A percentile compares a stretch with the other conserved stretches of the same genome.
Evolutionary conservation across 2,888 invertebrate genomes (phyloP).

Genomic region (Rhagium mordax): DNA sequence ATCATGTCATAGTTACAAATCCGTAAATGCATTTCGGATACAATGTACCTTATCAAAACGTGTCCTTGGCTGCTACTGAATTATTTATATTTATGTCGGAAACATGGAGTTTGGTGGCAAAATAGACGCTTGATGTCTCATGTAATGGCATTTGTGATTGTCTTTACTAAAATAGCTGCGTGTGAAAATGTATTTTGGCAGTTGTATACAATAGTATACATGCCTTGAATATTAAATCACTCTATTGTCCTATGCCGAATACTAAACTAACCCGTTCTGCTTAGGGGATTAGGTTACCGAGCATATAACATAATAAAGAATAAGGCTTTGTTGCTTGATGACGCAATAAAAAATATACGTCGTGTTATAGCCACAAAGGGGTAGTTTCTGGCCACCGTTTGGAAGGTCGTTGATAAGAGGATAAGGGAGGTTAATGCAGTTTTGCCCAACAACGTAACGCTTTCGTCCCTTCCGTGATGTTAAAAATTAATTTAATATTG

Average conservation of each 20-base stretch:
- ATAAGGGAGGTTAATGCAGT: too few species aligned
- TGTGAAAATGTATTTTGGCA: background rate
- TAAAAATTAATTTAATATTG: too few species aligned
- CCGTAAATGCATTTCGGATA: too few species aligned
- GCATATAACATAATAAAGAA: background rate
- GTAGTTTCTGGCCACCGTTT: background rate
- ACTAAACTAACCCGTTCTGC: background rate
- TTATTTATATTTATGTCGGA: too few species aligned
- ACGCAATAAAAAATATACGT: background rate
- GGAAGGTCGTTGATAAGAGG: too few species aligned
- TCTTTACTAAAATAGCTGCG: background rate
- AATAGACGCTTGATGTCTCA: too few species aligned
- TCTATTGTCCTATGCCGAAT: background rate
- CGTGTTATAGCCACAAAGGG: background rate
- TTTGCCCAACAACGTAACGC: too few species aligned
- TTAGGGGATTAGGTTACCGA: background rate
- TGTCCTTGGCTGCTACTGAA: background rate
- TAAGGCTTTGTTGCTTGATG: background rate
- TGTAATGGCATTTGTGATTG: background rate
- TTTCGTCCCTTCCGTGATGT: too few species aligned
- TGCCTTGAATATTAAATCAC: background rate
- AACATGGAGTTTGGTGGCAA: too few species aligned
- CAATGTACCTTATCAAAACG: background rate
- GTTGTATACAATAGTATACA: too few species aligned
- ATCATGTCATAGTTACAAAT: conserved; percentile 7